Base-by-base conservation (phyloP, 1,140 invertebrate genomes). In the Aphaenogaster ashmeadi region DNA sequence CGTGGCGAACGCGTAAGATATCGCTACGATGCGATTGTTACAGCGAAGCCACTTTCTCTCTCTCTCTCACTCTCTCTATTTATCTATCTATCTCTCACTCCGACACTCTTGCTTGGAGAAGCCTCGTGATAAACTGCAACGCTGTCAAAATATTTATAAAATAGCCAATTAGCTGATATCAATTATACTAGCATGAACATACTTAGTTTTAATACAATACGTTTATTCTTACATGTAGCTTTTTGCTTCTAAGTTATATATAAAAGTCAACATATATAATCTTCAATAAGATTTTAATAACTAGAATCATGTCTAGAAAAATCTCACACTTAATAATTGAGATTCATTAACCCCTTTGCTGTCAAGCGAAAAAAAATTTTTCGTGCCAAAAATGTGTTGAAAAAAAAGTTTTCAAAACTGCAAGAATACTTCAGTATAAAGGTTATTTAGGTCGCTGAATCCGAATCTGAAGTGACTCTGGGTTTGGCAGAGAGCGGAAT, bases 1-100 rank as follows among this genome's bases (percentile, higher is more conserved):
- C 83, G 56, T 87, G 89, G 80, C 74, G 77, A 91, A 88, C 86
- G 78, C 87, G 85, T 83, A 74, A 91, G 89, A 92, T 92, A 91
- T 90, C 92, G 85, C 67, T 56, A 85, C 66, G 66, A 89, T 81
- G 88, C 88, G 84, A 78, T 85, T 89, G 88, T 92, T 88, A 91
- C 80, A 84, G 15, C 66, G 8, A 18, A 66, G 8, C 9, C 64
- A 27, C 47, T 33, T 21, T 80, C 62, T 56, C 78, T 80, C 33
- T 47, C 47, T 69, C 41, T 33, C 27, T 27, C 21, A 27, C 64
- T 77, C 50, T 77, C 64, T 72, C 15, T 71, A 27, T 50, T 71
- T 33, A 33, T 50, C 15, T 27, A 47, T 54, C 50, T 58, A 21
- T 75, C 52, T 50, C 41, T 79, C 15, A 15, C 15, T 13, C 36